Percentiles rank a stretch among this genome's conserved stretches.
phyloP scores from a whole-genome alignment of 2,113 vertebrate genomes.

The Clarias gariepinus region DNA sequence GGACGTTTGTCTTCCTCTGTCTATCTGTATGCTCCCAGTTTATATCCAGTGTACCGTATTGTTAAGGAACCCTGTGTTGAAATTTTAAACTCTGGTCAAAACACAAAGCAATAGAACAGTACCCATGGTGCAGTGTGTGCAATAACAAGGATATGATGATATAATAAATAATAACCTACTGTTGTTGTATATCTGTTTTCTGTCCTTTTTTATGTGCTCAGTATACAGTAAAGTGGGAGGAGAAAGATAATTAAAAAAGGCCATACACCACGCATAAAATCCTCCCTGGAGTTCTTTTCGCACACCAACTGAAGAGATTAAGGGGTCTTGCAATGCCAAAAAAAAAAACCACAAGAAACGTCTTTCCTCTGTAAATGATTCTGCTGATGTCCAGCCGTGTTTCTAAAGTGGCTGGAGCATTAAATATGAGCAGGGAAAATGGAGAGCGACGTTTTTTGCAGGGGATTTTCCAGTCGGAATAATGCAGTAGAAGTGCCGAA shows the following conservation, averaged over 20 bases:
- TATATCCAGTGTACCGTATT: slow-evolving; percentile 23
- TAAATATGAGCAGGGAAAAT: slow-evolving; percentile 50
- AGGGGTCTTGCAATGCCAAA: not conserved
- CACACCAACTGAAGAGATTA: not conserved
- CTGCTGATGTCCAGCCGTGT: slow-evolving; percentile 44
- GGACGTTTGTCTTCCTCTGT: slow-evolving; percentile 18
- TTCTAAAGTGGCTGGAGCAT: slow-evolving; percentile 45
- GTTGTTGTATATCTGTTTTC: slow-evolving; percentile 33
- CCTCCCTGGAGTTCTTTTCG: not conserved
- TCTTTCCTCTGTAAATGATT: slow-evolving; percentile 41
- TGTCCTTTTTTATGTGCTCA: not conserved
- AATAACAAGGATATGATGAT: slow-evolving; percentile 53
- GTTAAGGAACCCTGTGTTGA: slow-evolving; percentile 32
- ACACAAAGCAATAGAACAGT: slow-evolving; percentile 58
- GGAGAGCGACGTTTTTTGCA: slow-evolving; percentile 38
- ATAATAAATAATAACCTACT: slow-evolving; percentile 53
- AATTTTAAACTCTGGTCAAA: slow-evolving; percentile 38
- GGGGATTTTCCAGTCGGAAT: slow-evolving; percentile 43
- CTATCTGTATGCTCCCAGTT: slow-evolving; percentile 27
- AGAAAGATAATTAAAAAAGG: not conserved
- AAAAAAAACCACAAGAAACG: not conserved
- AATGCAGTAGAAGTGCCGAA: slow-evolving; percentile 42
- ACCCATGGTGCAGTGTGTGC: slow-evolving; percentile 54
- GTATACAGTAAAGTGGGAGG: not conserved
- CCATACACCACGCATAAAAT: not conserved